Evolutionary conservation across 2,888 invertebrate genomes (phyloP).

Genomic region (Lamellibrachia columna): DNA sequence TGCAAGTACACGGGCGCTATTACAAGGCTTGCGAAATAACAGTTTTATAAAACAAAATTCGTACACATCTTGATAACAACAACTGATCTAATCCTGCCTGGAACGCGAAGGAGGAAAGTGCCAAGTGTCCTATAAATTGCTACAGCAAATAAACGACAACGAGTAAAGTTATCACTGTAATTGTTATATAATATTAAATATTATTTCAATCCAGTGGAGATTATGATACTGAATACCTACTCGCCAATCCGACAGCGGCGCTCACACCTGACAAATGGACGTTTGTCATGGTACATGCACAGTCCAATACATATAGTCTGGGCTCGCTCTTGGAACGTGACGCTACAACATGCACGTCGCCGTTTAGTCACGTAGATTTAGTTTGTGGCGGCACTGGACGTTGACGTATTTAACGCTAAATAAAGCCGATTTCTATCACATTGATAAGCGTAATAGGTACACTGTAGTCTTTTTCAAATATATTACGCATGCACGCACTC

Average conservation of each 20-base stretch:
- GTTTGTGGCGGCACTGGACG: neutral
- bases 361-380: neutral
- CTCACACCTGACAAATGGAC: conserved; percentile 30
- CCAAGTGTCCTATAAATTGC: too few relatives aligned
- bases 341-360: conserved; percentile 26
- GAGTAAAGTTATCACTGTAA: too few relatives aligned
- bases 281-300: conserved; percentile 38
- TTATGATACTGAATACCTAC: neutral
- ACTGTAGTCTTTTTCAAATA: neutral
- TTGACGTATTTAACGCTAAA: neutral
- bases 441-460: too few relatives aligned
- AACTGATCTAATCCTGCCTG: too few relatives aligned
- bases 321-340: conserved; percentile 38
- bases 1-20: too few relatives aligned
- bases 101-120: too few relatives aligned
- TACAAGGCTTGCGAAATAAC: too few relatives aligned
- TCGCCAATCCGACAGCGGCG: conserved; percentile 30
- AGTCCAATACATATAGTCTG: conserved; percentile 36
- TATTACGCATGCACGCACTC: neutral
- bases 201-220: neutral
- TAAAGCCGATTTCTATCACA: too few relatives aligned
- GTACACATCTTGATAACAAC: too few relatives aligned
- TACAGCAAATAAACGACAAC: too few relatives aligned
- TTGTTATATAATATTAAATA: too few relatives aligned
- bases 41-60: too few relatives aligned